Base-by-base conservation (phyloP, 2,797 vertebrate species). In the Clamator glandarius region DNA sequence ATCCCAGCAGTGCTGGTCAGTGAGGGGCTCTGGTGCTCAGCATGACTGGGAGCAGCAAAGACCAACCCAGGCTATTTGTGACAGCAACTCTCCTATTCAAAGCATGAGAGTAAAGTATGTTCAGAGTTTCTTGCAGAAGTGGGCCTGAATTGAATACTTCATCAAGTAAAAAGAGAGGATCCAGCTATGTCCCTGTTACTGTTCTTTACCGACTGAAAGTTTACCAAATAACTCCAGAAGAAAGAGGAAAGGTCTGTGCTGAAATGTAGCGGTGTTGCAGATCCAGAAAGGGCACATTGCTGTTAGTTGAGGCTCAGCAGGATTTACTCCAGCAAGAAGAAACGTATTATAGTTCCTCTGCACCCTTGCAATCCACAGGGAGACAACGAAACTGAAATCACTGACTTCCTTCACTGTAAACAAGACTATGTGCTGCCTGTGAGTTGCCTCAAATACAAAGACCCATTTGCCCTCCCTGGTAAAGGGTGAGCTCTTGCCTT, bases 391-490 rank as follows among this genome's bases (percentile, higher is more conserved):
- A 58, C 29, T 79, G 59, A 44, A 84, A 52, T 36, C 33, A 8
- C 57, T 42, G 31, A 20, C 31, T 62, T 36, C 46, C 46, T 61
- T 67, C 42, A 33, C 36, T 59, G 28, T n/a, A 9, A 70, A 66
- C n/a, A 52, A 39, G 44, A n/a, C 33, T 42, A 21, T 0, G 0
- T 44, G n/a, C 58, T 87, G 50, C 20, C 15, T 48, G 8, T 58
- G 35, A 59, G 41, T 11, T 41, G 10, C 29, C 44, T 35, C 70
- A 44, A 69, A 50, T n/a, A 16, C 1, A 7, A 74, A 63, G 23
- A 35, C 31, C 36, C 8, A 35, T 35, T 55, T 39, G 15, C 5
- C 8, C 4, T 4, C 12, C 13, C 35, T 12, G 6, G 42, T 61
- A 41, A 12, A 19, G 48, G 70, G 6, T 31, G 33, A 76, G 11